Evolutionary conservation across 2,797 vertebrate species (phyloP), one percentile per base, ranked within the genome.

Genomic region (Cynodonichthys magdalenae): DNA sequence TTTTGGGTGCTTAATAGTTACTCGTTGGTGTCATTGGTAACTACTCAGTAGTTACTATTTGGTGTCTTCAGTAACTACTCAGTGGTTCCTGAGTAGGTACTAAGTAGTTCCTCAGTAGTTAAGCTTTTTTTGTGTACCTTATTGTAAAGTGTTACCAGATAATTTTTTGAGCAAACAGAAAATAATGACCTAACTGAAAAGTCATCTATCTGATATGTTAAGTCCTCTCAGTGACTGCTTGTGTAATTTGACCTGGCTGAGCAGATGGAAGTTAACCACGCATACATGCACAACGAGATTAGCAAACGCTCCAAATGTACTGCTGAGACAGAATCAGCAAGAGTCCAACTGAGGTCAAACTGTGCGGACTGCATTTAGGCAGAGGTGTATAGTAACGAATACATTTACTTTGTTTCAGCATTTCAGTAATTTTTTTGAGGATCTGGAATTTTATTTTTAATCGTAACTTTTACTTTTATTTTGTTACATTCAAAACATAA

Each of bases 211-310:
- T 15, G 11, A 15, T 0, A 3, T 34, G 24, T 44, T 45, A 31
- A 34, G 41, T 63, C 9, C 19, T 5, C 44, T 52, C 5, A 31
- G 39, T 24, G 42, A 20, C 12, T 45, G 27, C 15, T 39, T 58
- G 15, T 31, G 27, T n/a, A 18, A 28, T 65, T 57, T 46, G 36
- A 50, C 15, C 36, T 31, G 36, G 17, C 29, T 51, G 19, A 66
- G 12, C 59, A 67, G 69, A 57, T 66, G 55, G 66, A 51, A 34
- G 45, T n/a, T 51, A 67, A 50, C 63, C 56, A 36, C 39, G 56
- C 49, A 63, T 61, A 36, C 54, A 49, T 14, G 50, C 45, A 50
- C 48, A 27, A 47, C 36, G 45, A 62, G 41, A 34, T 39, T 27
- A 62, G 31, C 19, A 57, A 56, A 73, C 53, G 61, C 11, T 60